Percentiles rank a stretch among this genome's conserved stretches.
Evolutionary conservation across 2,797 vertebrate species (phyloP).

Genomic region (Menidia menidia): DNA sequence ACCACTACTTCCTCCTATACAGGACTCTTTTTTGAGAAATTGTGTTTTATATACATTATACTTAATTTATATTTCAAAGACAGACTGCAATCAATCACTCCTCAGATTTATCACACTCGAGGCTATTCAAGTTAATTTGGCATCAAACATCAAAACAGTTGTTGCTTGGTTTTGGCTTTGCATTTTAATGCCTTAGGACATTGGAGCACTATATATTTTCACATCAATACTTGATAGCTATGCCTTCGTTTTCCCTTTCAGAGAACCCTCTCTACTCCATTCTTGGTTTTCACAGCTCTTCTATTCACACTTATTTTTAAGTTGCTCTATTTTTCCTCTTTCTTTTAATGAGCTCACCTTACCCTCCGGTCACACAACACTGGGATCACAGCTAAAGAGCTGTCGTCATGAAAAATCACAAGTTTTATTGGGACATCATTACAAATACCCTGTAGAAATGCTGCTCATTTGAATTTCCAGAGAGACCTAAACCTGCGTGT

Average conservation of each 20-base stretch:
- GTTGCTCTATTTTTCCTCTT: constrained; percentile 29
- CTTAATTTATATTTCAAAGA: no score
- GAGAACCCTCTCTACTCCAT: constrained; percentile 31
- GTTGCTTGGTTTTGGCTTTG: constrained; percentile 33
- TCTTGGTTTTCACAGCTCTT: constrained; percentile 23
- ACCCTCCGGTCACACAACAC: constrained; percentile 48
- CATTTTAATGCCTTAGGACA: constrained; percentile 31
- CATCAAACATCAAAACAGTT: constrained; percentile 15
- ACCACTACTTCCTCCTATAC: not conserved
- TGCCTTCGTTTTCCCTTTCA: constrained; percentile 48
- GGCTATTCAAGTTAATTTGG: constrained; percentile 6
- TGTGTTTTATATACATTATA: no score
- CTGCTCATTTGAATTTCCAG: constrained; percentile 58
- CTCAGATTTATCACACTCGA: no score
- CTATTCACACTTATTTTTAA: not conserved
- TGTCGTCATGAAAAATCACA: constrained; percentile 69
- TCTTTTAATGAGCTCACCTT: constrained; percentile 48
- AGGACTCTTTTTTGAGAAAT: no score
- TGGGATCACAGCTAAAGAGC: constrained; percentile 68
- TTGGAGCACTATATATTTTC: constrained; percentile 15
- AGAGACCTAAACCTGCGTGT: constrained; percentile 37
- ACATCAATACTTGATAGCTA: constrained; percentile 50
- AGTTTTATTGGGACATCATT: constrained; percentile 65
- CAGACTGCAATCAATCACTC: no score
- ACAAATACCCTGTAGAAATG: constrained; percentile 51